These are phyloP conservation scores for Aphyosemion australe DNA, from an alignment of 2,113 vertebrate genomes.

Conservation along the genomic window DNA sequence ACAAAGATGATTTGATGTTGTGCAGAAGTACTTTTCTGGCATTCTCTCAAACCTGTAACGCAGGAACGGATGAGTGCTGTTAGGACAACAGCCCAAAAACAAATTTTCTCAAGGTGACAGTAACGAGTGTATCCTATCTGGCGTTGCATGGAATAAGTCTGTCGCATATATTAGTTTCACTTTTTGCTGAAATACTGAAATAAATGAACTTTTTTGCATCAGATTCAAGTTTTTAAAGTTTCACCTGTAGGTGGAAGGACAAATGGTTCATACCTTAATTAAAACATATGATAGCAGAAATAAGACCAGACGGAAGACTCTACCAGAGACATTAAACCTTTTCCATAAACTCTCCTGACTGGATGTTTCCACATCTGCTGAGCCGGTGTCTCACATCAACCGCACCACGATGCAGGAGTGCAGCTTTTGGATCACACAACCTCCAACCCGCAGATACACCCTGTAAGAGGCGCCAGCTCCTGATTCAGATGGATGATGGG, in stretches of 20 bases:
- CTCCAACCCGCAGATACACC: constrained; percentile 24
- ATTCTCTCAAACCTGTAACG: too few species aligned
- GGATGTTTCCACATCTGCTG: constrained; percentile 14
- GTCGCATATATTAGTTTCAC: too few species aligned
- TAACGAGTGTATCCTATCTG: too few species aligned
- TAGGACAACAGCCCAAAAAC: too few species aligned
- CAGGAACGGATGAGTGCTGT: too few species aligned
- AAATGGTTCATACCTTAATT: too few species aligned
- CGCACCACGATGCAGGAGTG: constrained; percentile 12
- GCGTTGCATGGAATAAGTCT: too few species aligned
- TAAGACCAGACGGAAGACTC: not conserved
- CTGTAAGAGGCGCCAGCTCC: constrained; percentile 14
- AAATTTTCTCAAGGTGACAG: too few species aligned
- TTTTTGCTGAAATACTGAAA: too few species aligned
- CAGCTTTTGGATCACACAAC: constrained; percentile 32
- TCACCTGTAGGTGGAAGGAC: too few species aligned
- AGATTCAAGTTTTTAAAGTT: too few species aligned
- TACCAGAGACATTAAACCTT: not conserved
- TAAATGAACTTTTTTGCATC: too few species aligned
- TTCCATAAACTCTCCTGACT: not conserved
- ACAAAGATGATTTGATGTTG: not conserved
- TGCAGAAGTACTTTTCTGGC: not conserved
- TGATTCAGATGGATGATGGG: constrained; percentile 54
- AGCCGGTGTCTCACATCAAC: constrained; percentile 16
- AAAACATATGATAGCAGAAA: not conserved